Evolutionary conservation across 2,113 vertebrate species (phyloP), one percentile per base, ranked within the genome.

Genomic region (Rhea pennata): DNA sequence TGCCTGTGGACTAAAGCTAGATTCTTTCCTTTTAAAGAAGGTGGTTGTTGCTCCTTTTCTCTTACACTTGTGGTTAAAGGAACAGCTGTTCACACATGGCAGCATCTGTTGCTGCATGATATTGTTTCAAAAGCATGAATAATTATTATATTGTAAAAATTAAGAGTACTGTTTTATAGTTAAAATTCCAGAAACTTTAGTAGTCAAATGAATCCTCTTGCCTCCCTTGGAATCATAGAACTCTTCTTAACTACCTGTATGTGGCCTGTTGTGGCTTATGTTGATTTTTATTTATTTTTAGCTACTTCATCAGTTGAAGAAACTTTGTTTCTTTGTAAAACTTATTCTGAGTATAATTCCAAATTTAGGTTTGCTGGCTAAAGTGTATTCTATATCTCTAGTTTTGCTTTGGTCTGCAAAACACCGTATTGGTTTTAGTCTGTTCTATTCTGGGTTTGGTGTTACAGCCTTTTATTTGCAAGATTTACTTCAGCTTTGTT

Each of bases 41-140:
- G 44, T 0, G 1, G 21, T 56, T 88, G 29, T 74, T 74, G 19
- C 16, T 79, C 23, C 20, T 58, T 76, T 79, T 16, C 50, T 74
- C 88, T 50, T 82, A 40, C 54, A 15, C 24, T 79, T 3, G 12
- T 72, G 21, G 65, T 95, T 92, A 61, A 92, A 89, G 70, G 62
- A 90, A 22, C 76, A 72, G 27, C 51, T 92, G 59, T 78, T 95
- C 51, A 62, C 3, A 1, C 61, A 29, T 82, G 85, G 58, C 53
- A 78, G 51, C 39, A 90, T 73, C 78, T 94, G 56, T 61, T 93
- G 67, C 50, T 77, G 26, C 36, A 8, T 79, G 36, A 54, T 69
- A 75, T 92, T 67, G 42, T 84, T 92, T 96, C 58, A 87, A 77
- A 73, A 92, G 56, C 65, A 11, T 74, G 81, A 36, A 29, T 94